A percentile compares a stretch with the other conserved stretches of the same genome.
phyloP scores from a whole-genome alignment of 2,888 invertebrate genomes.

The Flexamia atlantica region DNA sequence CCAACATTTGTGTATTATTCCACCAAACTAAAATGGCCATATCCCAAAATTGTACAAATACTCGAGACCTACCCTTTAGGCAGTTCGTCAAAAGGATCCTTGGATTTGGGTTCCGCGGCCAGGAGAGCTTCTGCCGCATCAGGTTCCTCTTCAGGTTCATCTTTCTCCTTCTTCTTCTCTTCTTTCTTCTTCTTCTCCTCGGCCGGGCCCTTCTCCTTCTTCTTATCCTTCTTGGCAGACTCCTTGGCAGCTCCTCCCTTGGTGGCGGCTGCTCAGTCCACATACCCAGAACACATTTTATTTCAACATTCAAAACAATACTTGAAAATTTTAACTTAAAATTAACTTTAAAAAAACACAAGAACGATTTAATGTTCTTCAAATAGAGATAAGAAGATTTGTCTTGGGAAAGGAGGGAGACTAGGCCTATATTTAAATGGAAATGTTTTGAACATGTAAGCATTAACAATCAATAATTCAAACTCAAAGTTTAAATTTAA shows the following conservation, averaged over 20 bases:
- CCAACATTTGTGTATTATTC: too few relatives aligned
- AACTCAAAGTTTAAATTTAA: too few relatives aligned
- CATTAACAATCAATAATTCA: too few relatives aligned
- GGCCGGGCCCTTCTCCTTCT: constrained; percentile 72
- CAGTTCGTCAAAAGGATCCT: constrained; percentile 94
- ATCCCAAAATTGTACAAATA: neutral
- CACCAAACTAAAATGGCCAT: neutral
- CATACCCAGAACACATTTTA: constrained; percentile 22
- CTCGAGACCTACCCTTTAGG: constrained; percentile 85
- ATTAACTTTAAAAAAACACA: too few relatives aligned
- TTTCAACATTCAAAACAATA: too few relatives aligned
- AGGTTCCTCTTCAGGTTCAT: constrained; percentile 79
- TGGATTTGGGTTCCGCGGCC: constrained; percentile 88
- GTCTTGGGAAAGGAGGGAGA: too few relatives aligned
- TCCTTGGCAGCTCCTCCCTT: constrained; percentile 62
- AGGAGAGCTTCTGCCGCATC: constrained; percentile 84
- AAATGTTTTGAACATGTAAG: too few relatives aligned
- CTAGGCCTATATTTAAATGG: too few relatives aligned
- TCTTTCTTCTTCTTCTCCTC: constrained; percentile 75
- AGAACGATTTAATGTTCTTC: too few relatives aligned
- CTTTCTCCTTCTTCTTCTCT: constrained; percentile 75
- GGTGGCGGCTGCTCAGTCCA: constrained; percentile 43
- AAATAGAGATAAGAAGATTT: too few relatives aligned
- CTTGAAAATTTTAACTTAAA: neutral
- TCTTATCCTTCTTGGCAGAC: constrained; percentile 10